A percentile compares a stretch with the other conserved stretches of the same genome.
phyloP scores from a whole-genome alignment of 2,113 vertebrate genomes.

The Vanacampus margaritifer region DNA sequence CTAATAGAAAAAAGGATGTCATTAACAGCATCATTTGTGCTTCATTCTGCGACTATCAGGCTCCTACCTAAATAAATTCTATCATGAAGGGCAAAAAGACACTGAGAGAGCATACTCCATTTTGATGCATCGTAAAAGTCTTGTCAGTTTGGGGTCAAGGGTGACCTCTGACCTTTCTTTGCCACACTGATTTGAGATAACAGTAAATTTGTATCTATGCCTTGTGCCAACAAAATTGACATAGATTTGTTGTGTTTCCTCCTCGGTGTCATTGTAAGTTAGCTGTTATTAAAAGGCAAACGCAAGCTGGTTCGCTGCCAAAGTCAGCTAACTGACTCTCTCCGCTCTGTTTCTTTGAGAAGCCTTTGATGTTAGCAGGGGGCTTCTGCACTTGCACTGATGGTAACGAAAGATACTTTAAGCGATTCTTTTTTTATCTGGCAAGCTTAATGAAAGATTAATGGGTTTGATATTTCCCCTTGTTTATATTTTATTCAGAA shows the following conservation, averaged over 20 bases:
- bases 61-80: neutral
- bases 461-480: conserved; percentile 98
- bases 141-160: conserved; percentile 30
- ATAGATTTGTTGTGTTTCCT: conserved; percentile 62
- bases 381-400: conserved; percentile 84
- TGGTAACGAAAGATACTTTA: conserved; percentile 93
- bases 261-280: conserved; percentile 70
- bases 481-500: conserved; percentile 87
- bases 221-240: conserved; percentile 29
- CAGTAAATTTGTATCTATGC: conserved; percentile 34
- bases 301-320: conserved; percentile 88
- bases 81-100: neutral
- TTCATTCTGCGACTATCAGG: neutral
- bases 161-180: conserved; percentile 58
- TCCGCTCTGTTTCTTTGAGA: conserved; percentile 70
- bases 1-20: conserved; percentile 5
- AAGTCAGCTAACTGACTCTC: conserved; percentile 85
- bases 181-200: conserved; percentile 44
- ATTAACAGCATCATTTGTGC: conserved; percentile 15
- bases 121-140: conserved; percentile 10
- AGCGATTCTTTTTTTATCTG: conserved; percentile 99
- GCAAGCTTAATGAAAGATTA: conserved; percentile 99
- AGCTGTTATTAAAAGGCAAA: conserved; percentile 81
- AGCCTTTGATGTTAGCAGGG: conserved; percentile 97
- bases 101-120: neutral